Conservation (phyloP, 2,113 vertebrate species). For the human region GRCh38 chr6:28153001-28153500, state of each 20-base stretch:
- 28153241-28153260: slow-evolving; percentile 80
- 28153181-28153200: slow-evolving; percentile 63
- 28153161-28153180: slow-evolving; percentile 53
- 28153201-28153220: slow-evolving; percentile 71
- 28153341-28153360: slow-evolving; percentile 82
- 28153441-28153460: slow-evolving; percentile 81
- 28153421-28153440: slow-evolving; percentile 84
- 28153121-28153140: slow-evolving; percentile 66
- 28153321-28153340: slow-evolving; percentile 80
- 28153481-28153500: slow-evolving; percentile 81
- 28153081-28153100: slow-evolving; percentile 73
- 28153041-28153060: slow-evolving; percentile 70
- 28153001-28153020: background rate
- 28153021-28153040: slow-evolving; percentile 16
- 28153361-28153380: slow-evolving; percentile 80
- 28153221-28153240: slow-evolving; percentile 69
- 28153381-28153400: slow-evolving; percentile 77
- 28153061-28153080: slow-evolving; percentile 77
- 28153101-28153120: slow-evolving; percentile 60
- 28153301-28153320: slow-evolving; percentile 79
- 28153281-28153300: slow-evolving; percentile 72
- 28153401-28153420: slow-evolving; percentile 83
- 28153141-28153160: slow-evolving; percentile 70
- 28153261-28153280: slow-evolving; percentile 75
- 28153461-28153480: slow-evolving; percentile 82